Percentiles rank a stretch among this genome's conserved stretches.
phyloP scores from a whole-genome alignment of 2,113 vertebrate species.

The Pycnonotus jocosus region DNA sequence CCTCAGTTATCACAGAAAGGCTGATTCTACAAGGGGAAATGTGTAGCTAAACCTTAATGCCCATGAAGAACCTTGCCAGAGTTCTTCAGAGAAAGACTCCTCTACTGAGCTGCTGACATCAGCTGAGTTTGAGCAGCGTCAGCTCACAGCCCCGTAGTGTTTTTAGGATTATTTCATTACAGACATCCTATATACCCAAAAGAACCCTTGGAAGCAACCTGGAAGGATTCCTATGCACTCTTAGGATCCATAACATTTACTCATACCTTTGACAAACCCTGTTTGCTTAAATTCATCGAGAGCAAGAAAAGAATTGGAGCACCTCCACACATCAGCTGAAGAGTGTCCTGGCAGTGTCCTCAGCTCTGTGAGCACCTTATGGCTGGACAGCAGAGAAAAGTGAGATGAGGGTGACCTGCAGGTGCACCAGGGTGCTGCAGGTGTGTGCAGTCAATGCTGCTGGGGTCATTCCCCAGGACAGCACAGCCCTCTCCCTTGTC shows the following conservation, averaged over 20 bases:
- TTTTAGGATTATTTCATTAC: not conserved
- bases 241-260: not conserved
- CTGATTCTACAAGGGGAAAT: not conserved
- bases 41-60: not conserved
- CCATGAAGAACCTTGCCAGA: not conserved
- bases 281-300: not conserved
- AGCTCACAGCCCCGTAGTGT: not conserved
- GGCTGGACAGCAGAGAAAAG: not conserved
- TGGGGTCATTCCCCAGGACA: not conserved
- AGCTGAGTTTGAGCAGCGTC: not conserved
- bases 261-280: not conserved
- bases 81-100: not conserved
- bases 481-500: constrained; percentile 3
- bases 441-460: not conserved
- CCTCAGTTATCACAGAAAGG: not conserved
- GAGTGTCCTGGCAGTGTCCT: accelerated
- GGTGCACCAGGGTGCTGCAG: not conserved
- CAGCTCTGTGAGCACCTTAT: not conserved
- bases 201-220: not conserved
- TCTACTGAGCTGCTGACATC: not conserved
- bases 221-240: not conserved
- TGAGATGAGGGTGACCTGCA: not conserved
- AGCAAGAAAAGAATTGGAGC: not conserved
- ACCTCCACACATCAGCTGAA: not conserved
- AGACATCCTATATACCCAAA: not conserved